A percentile compares a stretch with the other conserved stretches of the same genome.
Evolutionary conservation across 2,113 vertebrate genomes (phyloP).

Genomic region (Anarhynchus alexandrinus): DNA sequence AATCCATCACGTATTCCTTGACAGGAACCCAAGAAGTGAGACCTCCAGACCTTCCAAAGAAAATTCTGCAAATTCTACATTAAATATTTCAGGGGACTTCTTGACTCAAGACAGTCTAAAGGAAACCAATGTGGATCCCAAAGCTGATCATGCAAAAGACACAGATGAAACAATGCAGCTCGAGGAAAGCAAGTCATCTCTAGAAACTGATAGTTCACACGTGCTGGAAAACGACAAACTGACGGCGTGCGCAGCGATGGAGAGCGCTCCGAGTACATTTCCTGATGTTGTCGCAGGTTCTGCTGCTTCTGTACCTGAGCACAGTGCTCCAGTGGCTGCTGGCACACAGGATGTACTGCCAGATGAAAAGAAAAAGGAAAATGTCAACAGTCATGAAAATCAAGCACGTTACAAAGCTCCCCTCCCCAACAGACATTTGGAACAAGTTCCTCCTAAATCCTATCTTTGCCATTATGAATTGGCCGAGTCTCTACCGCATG

Average conservation of each 20-base stretch:
- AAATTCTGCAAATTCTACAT: background rate
- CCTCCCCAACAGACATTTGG: slow-evolving; percentile 22
- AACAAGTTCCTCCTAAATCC: slow-evolving; percentile 56
- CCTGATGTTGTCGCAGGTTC: background rate
- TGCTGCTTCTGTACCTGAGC: background rate
- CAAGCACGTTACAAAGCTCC: slow-evolving; percentile 40
- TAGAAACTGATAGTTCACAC: background rate
- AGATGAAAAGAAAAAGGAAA: slow-evolving; percentile 26
- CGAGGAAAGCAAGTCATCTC: background rate
- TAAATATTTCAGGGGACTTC: background rate
- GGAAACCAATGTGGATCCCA: background rate
- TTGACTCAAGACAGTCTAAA: background rate
- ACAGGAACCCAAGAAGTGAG: background rate
- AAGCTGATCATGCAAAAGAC: background rate
- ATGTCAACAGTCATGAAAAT: slow-evolving; percentile 2
- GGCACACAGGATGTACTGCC: background rate
- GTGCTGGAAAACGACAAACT: background rate
- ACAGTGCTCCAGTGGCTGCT: background rate
- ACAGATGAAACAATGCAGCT: background rate
- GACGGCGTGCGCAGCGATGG: rapidly evolving
- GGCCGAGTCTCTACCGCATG: slow-evolving; percentile 50
- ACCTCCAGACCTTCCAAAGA: background rate
- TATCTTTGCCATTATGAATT: slow-evolving; percentile 67
- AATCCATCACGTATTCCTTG: background rate
- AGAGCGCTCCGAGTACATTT: rapidly evolving